These are phyloP conservation scores for Microplitis demolitor DNA, from an alignment of 1,140 invertebrate genomes.

Conservation along the genomic window DNA sequence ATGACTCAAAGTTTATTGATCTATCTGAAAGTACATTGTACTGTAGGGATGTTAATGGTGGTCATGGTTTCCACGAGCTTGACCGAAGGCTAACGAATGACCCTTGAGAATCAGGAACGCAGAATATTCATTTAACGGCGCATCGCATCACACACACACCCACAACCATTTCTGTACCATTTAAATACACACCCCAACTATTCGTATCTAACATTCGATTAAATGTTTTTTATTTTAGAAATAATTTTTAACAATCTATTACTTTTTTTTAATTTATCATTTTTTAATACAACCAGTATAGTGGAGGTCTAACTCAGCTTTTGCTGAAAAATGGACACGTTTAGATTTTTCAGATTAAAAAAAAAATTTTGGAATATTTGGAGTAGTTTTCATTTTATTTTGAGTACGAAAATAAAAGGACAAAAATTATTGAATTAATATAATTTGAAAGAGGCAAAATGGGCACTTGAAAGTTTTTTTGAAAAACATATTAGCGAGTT, in stretches of 20 bases:
- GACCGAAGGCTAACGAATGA: conserved; percentile 57
- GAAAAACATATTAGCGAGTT: too few species aligned
- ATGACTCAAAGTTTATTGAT: too few species aligned
- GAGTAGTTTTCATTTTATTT: too few species aligned
- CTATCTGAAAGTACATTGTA: neutral
- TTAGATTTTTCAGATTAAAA: too few species aligned
- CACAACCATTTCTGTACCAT: neutral
- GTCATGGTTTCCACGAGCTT: conserved; percentile 32
- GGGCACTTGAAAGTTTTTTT: too few species aligned
- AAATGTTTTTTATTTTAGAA: too few species aligned
- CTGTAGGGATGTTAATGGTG: conserved; percentile 14
- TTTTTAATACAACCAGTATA: neutral
- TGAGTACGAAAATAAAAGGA: too few species aligned
- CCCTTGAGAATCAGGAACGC: conserved; percentile 56
- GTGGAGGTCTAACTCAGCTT: neutral
- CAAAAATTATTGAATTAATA: too few species aligned
- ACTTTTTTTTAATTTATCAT: neutral
- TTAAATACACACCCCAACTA: neutral
- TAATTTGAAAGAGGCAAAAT: too few species aligned
- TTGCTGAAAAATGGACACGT: too few species aligned
- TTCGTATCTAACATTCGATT: too few species aligned
- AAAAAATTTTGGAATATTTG: too few species aligned
- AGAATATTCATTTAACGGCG: conserved; percentile 35
- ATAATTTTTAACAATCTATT: neutral
- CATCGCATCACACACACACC: neutral